Conservation (phyloP, 1,140 invertebrate species). For the Drosophila prosaltans region DNA sequence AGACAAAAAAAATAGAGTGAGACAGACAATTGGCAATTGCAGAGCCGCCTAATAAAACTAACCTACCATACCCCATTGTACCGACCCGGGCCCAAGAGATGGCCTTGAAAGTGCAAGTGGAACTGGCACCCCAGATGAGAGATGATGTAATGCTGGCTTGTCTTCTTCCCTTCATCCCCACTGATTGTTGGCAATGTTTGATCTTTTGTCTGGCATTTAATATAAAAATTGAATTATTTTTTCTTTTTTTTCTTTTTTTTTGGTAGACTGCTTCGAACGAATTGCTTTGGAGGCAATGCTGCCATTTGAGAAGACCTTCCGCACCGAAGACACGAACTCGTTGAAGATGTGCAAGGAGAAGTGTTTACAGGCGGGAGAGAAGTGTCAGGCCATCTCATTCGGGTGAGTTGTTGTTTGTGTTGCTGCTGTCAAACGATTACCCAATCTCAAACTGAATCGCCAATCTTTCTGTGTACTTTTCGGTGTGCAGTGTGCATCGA, state of each 20-base stretch:
- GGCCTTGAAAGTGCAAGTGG: conserved; percentile 77
- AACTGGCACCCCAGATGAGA: not conserved
- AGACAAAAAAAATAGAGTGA: conserved; percentile 35
- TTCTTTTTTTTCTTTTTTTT: conserved; percentile 17
- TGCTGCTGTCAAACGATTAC: conserved; percentile 55
- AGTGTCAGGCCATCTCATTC: conserved; percentile 82
- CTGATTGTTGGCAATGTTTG: conserved; percentile 5
- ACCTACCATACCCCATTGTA: conserved; percentile 79
- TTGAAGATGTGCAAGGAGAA: conserved; percentile 81
- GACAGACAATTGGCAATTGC: conserved; percentile 46
- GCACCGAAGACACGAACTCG: conserved; percentile 82
- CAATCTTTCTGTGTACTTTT: conserved; percentile 35
- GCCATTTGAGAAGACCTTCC: conserved; percentile 83
- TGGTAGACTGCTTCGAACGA: conserved; percentile 81
- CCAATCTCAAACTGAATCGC: conserved; percentile 49
- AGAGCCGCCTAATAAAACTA: conserved; percentile 68
- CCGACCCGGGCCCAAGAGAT: conserved; percentile 44
- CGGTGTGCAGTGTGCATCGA: conserved; percentile 84
- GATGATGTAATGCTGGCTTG: conserved; percentile 51
- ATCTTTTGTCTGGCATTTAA: conserved; percentile 8
- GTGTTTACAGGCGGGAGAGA: conserved; percentile 78
- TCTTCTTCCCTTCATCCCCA: conserved; percentile 35
- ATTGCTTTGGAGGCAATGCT: conserved; percentile 82
- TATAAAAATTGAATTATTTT: conserved; percentile 1
- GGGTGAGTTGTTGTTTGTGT: conserved; percentile 62